A percentile compares a stretch with the other conserved stretches of the same genome.
Conservation (phyloP, 2,797 vertebrate species). For the Tamandua tetradactyla region DNA sequence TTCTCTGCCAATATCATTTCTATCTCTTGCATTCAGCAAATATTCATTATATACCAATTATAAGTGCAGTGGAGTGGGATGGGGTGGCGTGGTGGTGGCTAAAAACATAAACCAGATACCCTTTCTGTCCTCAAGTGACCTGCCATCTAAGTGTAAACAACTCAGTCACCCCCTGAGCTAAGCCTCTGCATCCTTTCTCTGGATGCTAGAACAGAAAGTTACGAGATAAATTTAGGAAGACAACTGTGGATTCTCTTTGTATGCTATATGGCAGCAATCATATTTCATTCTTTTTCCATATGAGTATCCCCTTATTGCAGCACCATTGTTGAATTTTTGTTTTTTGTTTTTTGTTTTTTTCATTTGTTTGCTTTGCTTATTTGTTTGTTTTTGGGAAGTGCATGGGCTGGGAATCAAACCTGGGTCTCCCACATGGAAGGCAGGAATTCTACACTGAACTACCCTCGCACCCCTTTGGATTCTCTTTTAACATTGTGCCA, state of each 20-base stretch:
- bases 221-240: background rate
- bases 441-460: too few species aligned
- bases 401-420: too few species aligned
- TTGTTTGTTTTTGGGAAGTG: too few species aligned
- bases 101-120: background rate
- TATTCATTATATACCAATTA: background rate
- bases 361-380: too few species aligned
- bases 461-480: too few species aligned
- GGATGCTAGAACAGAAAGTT: background rate
- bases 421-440: too few species aligned
- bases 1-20: background rate
- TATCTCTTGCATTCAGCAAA: background rate
- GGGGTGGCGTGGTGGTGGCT: background rate
- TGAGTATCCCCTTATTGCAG: too few species aligned
- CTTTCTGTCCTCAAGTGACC: background rate
- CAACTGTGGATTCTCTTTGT: background rate
- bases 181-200: background rate
- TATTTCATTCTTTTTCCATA: too few species aligned
- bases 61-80: too few species aligned
- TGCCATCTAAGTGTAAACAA: background rate
- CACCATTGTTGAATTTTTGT: too few species aligned
- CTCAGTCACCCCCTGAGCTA: background rate
- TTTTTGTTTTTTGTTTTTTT: too few species aligned
- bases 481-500: background rate
- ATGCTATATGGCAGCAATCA: too few species aligned